Evolutionary conservation across 2,797 vertebrate species (phyloP).

Genomic region (Microctenopoma stevenorrisi): DNA sequence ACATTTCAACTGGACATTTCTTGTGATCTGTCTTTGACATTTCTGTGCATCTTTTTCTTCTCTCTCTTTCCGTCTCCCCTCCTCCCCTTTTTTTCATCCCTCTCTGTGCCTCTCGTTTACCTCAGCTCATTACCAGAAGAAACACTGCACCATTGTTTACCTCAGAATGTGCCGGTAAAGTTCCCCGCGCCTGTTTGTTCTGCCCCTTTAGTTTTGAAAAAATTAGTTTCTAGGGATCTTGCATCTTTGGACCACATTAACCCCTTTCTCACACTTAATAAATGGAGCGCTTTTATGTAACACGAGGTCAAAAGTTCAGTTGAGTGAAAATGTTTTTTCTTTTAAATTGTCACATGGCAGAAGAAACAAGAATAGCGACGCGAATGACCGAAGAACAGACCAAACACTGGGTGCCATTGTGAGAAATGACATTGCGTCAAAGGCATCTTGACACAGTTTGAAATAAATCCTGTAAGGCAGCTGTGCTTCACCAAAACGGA

Average conservation of each 20-base stretch:
- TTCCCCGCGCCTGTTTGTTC: constrained; percentile 28
- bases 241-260: constrained; percentile 23
- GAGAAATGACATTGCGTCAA: constrained; percentile 69
- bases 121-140: constrained; percentile 67
- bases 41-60: neutral
- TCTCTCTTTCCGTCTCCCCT: neutral
- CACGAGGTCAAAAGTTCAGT: constrained; percentile 67
- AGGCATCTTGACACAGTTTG: constrained; percentile 68
- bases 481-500: constrained; percentile 39
- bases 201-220: constrained; percentile 27
- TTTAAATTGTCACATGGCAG: constrained; percentile 58
- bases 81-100: constrained; percentile 19
- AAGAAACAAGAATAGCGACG: constrained; percentile 52
- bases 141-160: constrained; percentile 79
- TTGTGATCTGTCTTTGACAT: constrained; percentile 6
- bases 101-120: constrained; percentile 41
- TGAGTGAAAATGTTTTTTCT: constrained; percentile 16
- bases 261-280: constrained; percentile 45
- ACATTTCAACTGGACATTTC: constrained; percentile 2
- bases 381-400: constrained; percentile 50
- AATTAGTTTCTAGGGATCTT: constrained; percentile 18
- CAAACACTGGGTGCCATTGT: constrained; percentile 44
- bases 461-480: constrained; percentile 65
- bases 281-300: constrained; percentile 61
- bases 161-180: constrained; percentile 57